phyloP scores from a whole-genome alignment of 2,113 vertebrate species.

The Myrmecophaga tridactyla region DNA sequence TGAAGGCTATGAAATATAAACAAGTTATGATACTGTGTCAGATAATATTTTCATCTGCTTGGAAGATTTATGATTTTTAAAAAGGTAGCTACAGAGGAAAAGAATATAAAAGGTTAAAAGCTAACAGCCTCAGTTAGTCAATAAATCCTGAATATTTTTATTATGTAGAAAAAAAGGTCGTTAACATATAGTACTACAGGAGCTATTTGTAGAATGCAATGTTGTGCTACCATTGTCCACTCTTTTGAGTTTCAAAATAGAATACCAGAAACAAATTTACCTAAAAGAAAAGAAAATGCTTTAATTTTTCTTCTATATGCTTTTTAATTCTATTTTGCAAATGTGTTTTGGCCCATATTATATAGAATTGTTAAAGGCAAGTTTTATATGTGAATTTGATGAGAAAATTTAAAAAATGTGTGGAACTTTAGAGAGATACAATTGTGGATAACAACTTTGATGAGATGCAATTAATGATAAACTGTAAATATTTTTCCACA shows the following conservation, averaged over 20 bases:
- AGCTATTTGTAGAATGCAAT: background rate
- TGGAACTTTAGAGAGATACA: background rate
- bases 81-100: slow-evolving; percentile 20
- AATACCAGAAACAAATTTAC: background rate
- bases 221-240: background rate
- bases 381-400: slow-evolving; percentile 2
- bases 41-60: background rate
- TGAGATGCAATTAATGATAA: slow-evolving; percentile 12
- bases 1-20: slow-evolving; percentile 54
- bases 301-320: background rate
- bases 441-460: background rate
- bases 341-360: background rate
- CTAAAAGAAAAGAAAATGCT: background rate
- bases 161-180: background rate
- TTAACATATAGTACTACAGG: background rate
- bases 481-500: slow-evolving; percentile 36
- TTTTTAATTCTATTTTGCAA: background rate
- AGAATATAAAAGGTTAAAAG: slow-evolving; percentile 60
- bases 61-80: slow-evolving; percentile 54
- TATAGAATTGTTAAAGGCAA: background rate
- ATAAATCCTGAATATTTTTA: slow-evolving; percentile 68
- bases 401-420: slow-evolving; percentile 16
- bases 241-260: background rate
- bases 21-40: slow-evolving; percentile 21
- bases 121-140: slow-evolving; percentile 25